A percentile compares a stretch with the other conserved stretches of the same genome.
Evolutionary conservation across 2,888 invertebrate species (phyloP).

Genomic region (Eupithecia pulchellata): DNA sequence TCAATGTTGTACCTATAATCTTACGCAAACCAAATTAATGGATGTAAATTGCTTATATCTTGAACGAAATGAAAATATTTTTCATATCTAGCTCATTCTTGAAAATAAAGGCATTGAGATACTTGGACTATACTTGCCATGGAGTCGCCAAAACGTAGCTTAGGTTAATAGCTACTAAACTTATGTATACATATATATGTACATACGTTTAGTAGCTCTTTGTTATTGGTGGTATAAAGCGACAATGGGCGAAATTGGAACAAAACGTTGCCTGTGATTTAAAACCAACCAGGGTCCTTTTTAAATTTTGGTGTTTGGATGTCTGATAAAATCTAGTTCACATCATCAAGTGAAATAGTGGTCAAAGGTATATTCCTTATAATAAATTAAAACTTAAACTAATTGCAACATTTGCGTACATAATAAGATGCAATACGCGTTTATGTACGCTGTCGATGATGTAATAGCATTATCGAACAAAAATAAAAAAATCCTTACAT

Average conservation of each 20-base stretch:
- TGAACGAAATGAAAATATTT: not conserved
- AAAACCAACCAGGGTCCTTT: not conserved
- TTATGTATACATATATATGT: too few relatives aligned
- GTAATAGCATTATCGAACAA: not conserved
- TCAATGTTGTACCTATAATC: conserved; percentile 28
- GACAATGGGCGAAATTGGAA: not conserved
- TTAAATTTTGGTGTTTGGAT: not conserved
- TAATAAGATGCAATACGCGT: not conserved
- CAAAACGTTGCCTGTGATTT: not conserved
- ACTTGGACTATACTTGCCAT: conserved; percentile 23
- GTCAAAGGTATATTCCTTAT: not conserved
- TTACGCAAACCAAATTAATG: not conserved
- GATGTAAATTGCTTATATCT: conserved; percentile 12
- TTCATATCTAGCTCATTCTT: not conserved
- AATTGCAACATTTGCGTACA: not conserved
- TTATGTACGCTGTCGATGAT: too few relatives aligned
- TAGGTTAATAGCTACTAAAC: not conserved
- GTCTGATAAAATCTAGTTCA: not conserved
- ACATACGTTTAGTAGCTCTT: not conserved
- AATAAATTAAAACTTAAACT: not conserved
- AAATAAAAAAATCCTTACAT: not conserved
- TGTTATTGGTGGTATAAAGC: not conserved
- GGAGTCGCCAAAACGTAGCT: conserved; percentile 3
- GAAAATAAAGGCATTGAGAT: not conserved
- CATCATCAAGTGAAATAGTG: not conserved